These are phyloP conservation scores for Zootermopsis nevadensis DNA, from an alignment of 2,888 invertebrate genomes.

Conservation along the genomic window DNA sequence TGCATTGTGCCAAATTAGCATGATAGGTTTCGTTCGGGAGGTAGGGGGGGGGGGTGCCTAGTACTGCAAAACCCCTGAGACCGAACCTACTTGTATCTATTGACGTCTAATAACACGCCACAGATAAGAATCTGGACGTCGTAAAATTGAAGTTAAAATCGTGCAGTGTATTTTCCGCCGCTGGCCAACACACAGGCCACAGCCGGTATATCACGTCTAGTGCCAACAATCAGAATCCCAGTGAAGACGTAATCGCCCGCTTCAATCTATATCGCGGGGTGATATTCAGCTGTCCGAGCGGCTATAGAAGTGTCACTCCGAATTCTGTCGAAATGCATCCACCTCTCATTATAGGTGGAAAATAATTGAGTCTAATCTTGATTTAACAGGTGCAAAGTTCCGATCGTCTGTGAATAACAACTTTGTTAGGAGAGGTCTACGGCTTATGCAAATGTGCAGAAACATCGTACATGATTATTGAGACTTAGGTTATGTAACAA, in stretches of 20 bases:
- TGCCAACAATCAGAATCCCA: conserved; percentile 12
- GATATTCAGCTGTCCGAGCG: background rate
- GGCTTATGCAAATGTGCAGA: no score
- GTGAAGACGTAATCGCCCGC: background rate
- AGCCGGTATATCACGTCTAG: conserved; percentile 20
- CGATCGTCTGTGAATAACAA: background rate
- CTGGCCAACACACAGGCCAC: background rate
- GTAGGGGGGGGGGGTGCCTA: background rate
- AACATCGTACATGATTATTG: no score
- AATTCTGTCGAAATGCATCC: background rate
- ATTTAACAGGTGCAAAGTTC: conserved; percentile 8
- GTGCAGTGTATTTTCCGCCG: conserved; percentile 19
- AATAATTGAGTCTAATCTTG: background rate
- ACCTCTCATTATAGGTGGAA: background rate
- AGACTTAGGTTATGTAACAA: no score
- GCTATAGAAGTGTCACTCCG: background rate
- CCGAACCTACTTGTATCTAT: conserved; percentile 1
- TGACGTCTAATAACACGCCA: conserved; percentile 33
- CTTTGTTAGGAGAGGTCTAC: background rate
- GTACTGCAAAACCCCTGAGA: background rate
- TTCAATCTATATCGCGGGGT: background rate
- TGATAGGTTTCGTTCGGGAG: background rate
- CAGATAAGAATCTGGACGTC: conserved; percentile 25
- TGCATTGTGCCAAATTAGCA: background rate
- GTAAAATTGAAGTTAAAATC: conserved; percentile 33